These are phyloP conservation scores for Osmerus mordax DNA, from an alignment of 2,113 vertebrate species.

Conservation along the genomic window DNA sequence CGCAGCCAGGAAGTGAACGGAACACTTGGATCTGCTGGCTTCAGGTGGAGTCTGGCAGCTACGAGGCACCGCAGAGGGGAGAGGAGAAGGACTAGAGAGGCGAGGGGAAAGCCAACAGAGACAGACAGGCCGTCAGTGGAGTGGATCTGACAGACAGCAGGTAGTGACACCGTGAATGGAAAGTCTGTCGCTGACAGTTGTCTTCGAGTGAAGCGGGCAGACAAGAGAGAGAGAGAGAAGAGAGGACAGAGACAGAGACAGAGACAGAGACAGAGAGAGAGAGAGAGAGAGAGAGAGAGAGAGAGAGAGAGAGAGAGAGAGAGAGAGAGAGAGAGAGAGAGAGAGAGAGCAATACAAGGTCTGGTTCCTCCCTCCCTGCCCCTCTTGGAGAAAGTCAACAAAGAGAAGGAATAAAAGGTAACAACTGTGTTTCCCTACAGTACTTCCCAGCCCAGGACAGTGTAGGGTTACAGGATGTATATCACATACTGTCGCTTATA, in stretches of 20 bases:
- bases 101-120: background rate
- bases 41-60: constrained; percentile 35
- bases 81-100: constrained; percentile 12
- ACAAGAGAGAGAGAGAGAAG: background rate
- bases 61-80: constrained; percentile 2
- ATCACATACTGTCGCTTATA: background rate
- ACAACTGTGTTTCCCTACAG: too few species aligned
- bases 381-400: constrained; percentile 1
- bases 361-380: constrained; percentile 6
- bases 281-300: constrained; percentile 6
- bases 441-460: constrained; percentile 7
- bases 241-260: background rate
- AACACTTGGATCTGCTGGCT: constrained; percentile 27
- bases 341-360: constrained; percentile 11
- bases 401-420: constrained; percentile 28
- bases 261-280: background rate
- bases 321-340: constrained; percentile 4
- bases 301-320: constrained; percentile 14
- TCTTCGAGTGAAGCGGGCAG: background rate
- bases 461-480: constrained; percentile 52
- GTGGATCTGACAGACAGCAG: constrained; percentile 43
- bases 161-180: constrained; percentile 44
- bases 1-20: constrained; percentile 31
- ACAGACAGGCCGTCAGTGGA: constrained; percentile 6
- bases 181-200: constrained; percentile 42